Conservation (phyloP, 1,140 invertebrate genomes). For the Xylocopa sonorina region DNA sequence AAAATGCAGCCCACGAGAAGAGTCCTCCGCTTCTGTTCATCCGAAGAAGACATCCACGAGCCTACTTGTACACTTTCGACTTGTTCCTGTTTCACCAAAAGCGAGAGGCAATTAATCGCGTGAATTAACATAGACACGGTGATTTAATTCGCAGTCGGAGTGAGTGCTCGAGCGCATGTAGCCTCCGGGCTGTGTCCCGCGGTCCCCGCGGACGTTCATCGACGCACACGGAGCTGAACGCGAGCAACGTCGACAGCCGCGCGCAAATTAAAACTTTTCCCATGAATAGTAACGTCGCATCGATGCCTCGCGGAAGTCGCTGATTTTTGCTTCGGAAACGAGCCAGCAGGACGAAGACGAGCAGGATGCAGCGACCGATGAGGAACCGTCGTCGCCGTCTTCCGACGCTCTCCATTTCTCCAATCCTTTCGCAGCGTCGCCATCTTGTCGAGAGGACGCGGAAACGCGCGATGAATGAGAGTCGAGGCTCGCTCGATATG, state of each 20-base stretch:
- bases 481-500: slow-evolving; percentile 54
- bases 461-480: slow-evolving; percentile 40
- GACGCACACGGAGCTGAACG: slow-evolving; percentile 19
- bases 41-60: no score
- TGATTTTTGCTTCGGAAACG: slow-evolving; percentile 62
- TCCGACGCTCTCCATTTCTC: not conserved
- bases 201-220: not conserved
- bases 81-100: no score
- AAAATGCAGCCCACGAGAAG: no score
- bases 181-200: not conserved
- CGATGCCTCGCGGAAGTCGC: slow-evolving; percentile 49
- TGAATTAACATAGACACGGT: not conserved
- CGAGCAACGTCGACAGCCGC: slow-evolving; percentile 5
- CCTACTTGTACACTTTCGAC: no score
- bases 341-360: not conserved
- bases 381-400: not conserved
- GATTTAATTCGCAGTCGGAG: not conserved
- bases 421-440: no score
- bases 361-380: no score
- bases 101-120: not conserved
- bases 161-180: not conserved
- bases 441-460: slow-evolving; percentile 18
- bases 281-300: slow-evolving; percentile 68
- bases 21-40: no score
- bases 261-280: slow-evolving; percentile 73